These are phyloP conservation scores for Stenolophus ochropezus DNA, from an alignment of 2,888 invertebrate genomes.

Conservation along the genomic window DNA sequence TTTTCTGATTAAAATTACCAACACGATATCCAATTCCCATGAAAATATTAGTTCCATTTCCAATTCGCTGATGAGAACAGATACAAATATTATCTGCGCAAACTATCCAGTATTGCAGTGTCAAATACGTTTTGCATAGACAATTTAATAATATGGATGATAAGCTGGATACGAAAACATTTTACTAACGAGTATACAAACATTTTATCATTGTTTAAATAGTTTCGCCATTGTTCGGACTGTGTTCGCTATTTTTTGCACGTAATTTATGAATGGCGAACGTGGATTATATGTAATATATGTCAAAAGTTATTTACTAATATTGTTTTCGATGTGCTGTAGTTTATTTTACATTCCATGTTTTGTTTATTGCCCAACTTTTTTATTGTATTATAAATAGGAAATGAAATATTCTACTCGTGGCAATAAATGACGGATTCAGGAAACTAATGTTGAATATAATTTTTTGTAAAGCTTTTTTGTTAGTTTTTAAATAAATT, in stretches of 20 bases:
- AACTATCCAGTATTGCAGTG: not conserved
- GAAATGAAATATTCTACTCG: too few relatives aligned
- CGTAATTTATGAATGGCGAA: not conserved
- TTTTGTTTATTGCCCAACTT: not conserved
- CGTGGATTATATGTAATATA: not conserved
- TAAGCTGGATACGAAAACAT: not conserved
- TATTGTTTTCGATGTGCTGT: not conserved
- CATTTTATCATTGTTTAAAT: constrained; percentile 12
- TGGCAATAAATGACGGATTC: too few relatives aligned
- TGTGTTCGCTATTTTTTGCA: not conserved
- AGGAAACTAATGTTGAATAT: too few relatives aligned
- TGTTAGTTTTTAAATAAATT: too few relatives aligned
- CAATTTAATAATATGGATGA: constrained; percentile 23
- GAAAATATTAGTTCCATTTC: constrained; percentile 8
- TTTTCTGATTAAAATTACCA: not conserved
- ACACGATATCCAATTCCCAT: not conserved
- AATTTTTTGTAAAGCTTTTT: too few relatives aligned
- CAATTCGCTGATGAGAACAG: not conserved
- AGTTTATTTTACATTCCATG: not conserved
- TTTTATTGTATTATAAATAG: too few relatives aligned
- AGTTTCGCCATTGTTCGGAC: not conserved
- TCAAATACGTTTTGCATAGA: constrained; percentile 22
- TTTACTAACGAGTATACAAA: not conserved
- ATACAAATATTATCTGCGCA: constrained; percentile 8
- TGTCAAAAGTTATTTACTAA: not conserved